Conservation (phyloP, 1,140 invertebrate species). For the Doryteuthis pealeii region DNA sequence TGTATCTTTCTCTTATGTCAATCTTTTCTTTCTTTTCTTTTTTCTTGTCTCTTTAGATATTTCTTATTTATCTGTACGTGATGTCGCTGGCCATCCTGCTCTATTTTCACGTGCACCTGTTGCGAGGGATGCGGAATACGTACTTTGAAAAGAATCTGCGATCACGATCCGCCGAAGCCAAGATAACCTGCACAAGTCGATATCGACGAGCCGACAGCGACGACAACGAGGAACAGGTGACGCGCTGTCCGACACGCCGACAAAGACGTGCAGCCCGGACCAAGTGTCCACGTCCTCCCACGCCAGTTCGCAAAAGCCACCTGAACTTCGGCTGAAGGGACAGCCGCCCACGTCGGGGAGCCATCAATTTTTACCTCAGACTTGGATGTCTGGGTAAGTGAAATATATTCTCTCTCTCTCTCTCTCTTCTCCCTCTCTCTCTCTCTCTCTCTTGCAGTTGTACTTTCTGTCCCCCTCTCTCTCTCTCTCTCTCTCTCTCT, state of each 20-base stretch:
- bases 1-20: too few species aligned
- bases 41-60: too few species aligned
- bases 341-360: constrained; percentile 52
- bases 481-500: too few species aligned
- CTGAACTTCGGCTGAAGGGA: constrained; percentile 42
- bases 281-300: constrained; percentile 20
- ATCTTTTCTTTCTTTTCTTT: too few species aligned
- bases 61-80: constrained; percentile 49
- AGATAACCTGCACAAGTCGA: constrained; percentile 35
- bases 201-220: constrained; percentile 33
- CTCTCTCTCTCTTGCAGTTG: too few species aligned
- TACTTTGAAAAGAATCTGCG: constrained; percentile 52
- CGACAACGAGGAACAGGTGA: constrained; percentile 29
- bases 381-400: constrained; percentile 47
- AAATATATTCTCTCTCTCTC: too few species aligned
- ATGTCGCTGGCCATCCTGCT: constrained; percentile 44
- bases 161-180: constrained; percentile 42
- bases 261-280: constrained; percentile 20
- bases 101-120: constrained; percentile 48
- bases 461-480: too few species aligned
- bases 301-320: constrained; percentile 35
- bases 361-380: constrained; percentile 54
- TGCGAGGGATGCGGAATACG: constrained; percentile 46
- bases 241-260: constrained; percentile 19
- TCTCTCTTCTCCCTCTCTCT: too few species aligned